Evolutionary conservation across 1,140 invertebrate species (phyloP).

Genomic region (Platorchestia sp.): DNA sequence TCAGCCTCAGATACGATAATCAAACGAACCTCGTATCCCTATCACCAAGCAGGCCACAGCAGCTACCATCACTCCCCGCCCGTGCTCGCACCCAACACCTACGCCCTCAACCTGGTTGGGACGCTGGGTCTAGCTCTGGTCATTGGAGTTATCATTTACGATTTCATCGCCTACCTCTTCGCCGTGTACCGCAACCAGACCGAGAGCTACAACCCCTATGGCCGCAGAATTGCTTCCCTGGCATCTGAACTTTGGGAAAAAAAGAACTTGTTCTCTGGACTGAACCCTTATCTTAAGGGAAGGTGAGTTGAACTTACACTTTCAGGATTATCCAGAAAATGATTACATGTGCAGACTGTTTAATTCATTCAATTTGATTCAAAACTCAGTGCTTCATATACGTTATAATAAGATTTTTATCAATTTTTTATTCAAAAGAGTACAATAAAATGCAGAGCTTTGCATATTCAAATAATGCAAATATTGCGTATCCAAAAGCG

Average conservation of each 20-base stretch:
- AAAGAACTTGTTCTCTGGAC: constrained; percentile 15
- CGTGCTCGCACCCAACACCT: not conserved
- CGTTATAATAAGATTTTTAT: not conserved
- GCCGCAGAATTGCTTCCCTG: not conserved
- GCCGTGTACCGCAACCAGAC: constrained; percentile 38
- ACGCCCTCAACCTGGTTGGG: constrained; percentile 35
- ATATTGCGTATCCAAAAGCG: not conserved
- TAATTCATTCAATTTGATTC: not conserved
- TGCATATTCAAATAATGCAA: not conserved
- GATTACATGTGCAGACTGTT: not conserved
- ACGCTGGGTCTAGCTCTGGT: constrained; percentile 21
- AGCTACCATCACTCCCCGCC: not conserved
- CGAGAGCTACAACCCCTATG: constrained; percentile 29
- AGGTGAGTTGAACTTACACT: not conserved
- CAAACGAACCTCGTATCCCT: not conserved
- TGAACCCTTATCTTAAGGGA: constrained; percentile 32
- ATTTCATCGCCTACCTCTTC: constrained; percentile 43
- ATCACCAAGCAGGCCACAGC: not conserved
- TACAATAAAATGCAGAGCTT: not conserved
- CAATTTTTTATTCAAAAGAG: not conserved
- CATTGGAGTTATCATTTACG: constrained; percentile 28
- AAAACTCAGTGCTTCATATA: not conserved
- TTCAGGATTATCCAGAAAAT: not conserved
- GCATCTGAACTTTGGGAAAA: constrained; percentile 31
- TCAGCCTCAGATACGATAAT: not conserved